Conservation (phyloP, 2,888 invertebrate genomes). For the Bombylius discolor region DNA sequence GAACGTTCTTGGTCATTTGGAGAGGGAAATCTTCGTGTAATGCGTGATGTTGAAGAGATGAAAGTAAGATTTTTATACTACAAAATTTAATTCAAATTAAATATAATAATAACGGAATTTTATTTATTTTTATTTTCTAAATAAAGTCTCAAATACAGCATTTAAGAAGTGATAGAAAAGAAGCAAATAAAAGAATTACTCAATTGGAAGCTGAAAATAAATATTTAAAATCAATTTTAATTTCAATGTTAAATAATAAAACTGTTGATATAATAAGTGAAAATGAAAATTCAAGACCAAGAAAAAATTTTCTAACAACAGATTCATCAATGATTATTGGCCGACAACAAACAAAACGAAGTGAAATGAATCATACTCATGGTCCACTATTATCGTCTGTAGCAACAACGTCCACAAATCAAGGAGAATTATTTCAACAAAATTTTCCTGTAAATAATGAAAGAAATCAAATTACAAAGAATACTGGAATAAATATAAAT, state of each 20-base stretch:
- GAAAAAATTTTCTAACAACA: not conserved
- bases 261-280: slow-evolving; percentile 29
- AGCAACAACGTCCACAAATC: not conserved
- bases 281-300: slow-evolving; percentile 20
- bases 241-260: slow-evolving; percentile 27
- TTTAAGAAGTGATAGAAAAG: slow-evolving; percentile 49
- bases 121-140: slow-evolving; percentile 17
- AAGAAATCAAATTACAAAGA: not conserved
- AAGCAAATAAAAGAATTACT: slow-evolving; percentile 50
- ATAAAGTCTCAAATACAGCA: slow-evolving; percentile 52
- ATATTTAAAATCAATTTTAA: slow-evolving; percentile 31
- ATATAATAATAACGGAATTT: not conserved
- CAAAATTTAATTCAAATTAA: not conserved
- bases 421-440: not conserved
- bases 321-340: not conserved
- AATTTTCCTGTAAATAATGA: not conserved
- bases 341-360: not conserved
- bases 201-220: slow-evolving; percentile 57
- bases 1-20: slow-evolving; percentile 36
- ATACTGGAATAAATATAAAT: not conserved
- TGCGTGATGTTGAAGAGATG: slow-evolving; percentile 35
- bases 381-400: no score
- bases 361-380: not conserved
- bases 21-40: slow-evolving; percentile 31
- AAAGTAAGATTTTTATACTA: slow-evolving; percentile 23